Evolutionary conservation across 1,140 invertebrate genomes (phyloP).

Genomic region (Atta cephalotes): DNA sequence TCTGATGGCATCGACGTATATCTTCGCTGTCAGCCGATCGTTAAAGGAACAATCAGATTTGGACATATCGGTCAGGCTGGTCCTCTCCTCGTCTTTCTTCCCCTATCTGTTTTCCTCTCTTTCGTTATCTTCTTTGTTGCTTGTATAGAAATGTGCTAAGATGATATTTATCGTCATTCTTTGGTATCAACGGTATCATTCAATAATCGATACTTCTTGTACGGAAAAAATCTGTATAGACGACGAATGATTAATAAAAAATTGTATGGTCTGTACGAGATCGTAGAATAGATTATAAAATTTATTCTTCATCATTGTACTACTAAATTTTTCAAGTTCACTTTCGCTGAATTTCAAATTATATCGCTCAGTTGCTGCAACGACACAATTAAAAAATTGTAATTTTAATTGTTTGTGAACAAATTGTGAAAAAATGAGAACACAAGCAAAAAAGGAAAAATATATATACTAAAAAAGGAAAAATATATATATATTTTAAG

Average conservation of each 20-base stretch:
- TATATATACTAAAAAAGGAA: too few relatives aligned
- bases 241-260: background rate
- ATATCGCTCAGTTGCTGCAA: too few relatives aligned
- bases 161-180: constrained; percentile 13
- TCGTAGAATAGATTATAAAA: too few relatives aligned
- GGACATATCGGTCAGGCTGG: constrained; percentile 54
- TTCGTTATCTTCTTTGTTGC: background rate
- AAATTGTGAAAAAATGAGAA: too few relatives aligned
- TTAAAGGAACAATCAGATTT: constrained; percentile 74
- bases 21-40: constrained; percentile 75
- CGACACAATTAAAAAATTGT: too few relatives aligned
- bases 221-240: background rate
- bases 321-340: too few relatives aligned
- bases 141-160: background rate
- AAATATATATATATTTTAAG: too few relatives aligned
- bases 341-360: too few relatives aligned
- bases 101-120: constrained; percentile 12
- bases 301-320: too few relatives aligned
- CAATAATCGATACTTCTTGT: background rate
- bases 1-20: constrained; percentile 74
- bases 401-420: too few relatives aligned
- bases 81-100: constrained; percentile 25
- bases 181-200: background rate
- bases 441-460: too few relatives aligned
- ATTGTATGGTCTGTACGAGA: too few relatives aligned